These are phyloP conservation scores for Aquatica leii DNA, from an alignment of 2,888 invertebrate genomes.

Conservation along the genomic window DNA sequence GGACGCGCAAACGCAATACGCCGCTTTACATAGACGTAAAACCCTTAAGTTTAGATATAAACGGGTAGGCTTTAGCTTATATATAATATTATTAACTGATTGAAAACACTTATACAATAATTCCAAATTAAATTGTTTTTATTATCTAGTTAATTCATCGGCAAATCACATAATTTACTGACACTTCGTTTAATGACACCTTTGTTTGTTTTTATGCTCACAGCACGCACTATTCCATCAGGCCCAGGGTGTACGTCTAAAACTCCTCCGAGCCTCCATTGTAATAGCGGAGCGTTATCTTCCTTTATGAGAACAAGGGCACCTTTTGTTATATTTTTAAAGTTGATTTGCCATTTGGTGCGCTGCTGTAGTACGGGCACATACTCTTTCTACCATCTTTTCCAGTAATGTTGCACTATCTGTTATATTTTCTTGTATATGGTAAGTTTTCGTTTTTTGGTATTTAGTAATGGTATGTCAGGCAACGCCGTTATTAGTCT, in stretches of 20 bases:
- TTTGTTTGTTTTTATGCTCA: background rate
- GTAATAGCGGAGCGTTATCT: background rate
- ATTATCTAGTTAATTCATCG: too few relatives aligned
- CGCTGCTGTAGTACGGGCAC: background rate
- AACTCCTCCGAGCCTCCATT: background rate
- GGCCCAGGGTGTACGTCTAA: background rate
- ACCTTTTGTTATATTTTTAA: background rate
- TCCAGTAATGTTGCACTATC: too few relatives aligned
- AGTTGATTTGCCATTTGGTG: background rate
- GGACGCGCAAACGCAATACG: too few relatives aligned
- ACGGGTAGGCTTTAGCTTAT: too few relatives aligned
- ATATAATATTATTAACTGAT: too few relatives aligned
- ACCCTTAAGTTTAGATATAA: too few relatives aligned
- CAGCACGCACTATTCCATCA: background rate
- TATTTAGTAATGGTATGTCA: background rate
- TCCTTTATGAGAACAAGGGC: background rate
- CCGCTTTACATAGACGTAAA: too few relatives aligned
- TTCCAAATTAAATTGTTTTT: too few relatives aligned
- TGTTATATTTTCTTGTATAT: background rate
- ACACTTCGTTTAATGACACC: background rate
- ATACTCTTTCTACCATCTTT: slow-evolving; percentile 1
- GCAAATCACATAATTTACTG: too few relatives aligned
- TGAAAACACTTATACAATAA: too few relatives aligned
- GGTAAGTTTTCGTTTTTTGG: too few relatives aligned
- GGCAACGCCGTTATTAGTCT: slow-evolving; percentile 37